Evolutionary conservation across 1,140 invertebrate species (phyloP), one percentile per base, ranked within the genome.

Genomic region (Drosophila pectinifera): DNA sequence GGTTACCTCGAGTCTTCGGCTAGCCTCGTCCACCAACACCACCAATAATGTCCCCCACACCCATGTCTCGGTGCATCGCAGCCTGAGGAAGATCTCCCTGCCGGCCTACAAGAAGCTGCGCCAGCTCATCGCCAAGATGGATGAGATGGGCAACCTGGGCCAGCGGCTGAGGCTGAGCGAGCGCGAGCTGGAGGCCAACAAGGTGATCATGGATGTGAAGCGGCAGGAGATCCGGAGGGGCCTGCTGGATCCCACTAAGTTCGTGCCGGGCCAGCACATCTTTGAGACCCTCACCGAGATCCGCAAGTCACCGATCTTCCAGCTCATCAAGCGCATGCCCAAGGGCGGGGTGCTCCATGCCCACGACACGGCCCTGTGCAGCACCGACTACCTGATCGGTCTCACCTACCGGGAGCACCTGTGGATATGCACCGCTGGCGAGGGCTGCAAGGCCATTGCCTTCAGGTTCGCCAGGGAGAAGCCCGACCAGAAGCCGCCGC

Each of bases 281-380:
- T 94, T 97, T 59, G 56, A 91, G 1, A 93, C 94, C 1, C 95
- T 94, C 58, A 46, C 49, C 1, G 56, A 93, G 5, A 95, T 97
- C 18, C 93, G 94, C 1, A 73, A 93, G 1, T 96, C 96, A 0
- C 91, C 93, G 61, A 94, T 97, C 0, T 97, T 95, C 70, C 82
- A 94, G 46, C 93, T 96, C 6, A 94, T 97, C 10, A 92, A 93
- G 69, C 92, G 92, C n/a, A 94, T 96, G 93, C 95, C 95, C 1
- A 95, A 95, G 93, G 96, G 96, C 13, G 95, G 94, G 0, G 94
- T 94, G 0, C 92, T 97, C 0, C 96, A 97, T 86, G 93, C 94
- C 0, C 96, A 97, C 70, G 95, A 96, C 58, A 94, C 94, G 24
- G 94, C 95, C 0, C 92, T 96, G 0, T 93, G 94, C 4, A 94